Percentiles rank a stretch among this genome's conserved stretches.
These are phyloP conservation scores for Tetragnatha versicolor DNA, from an alignment of 1,140 invertebrate species.

Conservation along the genomic window DNA sequence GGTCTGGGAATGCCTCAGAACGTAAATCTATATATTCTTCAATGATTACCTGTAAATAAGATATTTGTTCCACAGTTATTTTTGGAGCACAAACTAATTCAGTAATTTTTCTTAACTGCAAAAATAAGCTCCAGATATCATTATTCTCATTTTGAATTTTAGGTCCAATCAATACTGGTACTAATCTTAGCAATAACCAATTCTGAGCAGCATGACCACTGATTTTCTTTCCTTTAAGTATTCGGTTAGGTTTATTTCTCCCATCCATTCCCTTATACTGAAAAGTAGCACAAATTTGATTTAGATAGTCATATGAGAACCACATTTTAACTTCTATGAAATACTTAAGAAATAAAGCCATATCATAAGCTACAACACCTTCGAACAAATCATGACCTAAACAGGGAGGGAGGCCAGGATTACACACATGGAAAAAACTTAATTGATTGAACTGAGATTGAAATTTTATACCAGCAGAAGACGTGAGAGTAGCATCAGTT, in stretches of 20 bases:
- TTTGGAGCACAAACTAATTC: constrained; percentile 2
- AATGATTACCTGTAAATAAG: too few species aligned
- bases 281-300: background rate
- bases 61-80: background rate
- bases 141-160: background rate
- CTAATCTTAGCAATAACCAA: background rate
- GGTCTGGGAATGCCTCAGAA: too few species aligned
- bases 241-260: background rate
- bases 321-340: background rate
- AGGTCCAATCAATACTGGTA: background rate
- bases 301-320: background rate
- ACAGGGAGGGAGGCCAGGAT: constrained; percentile 18
- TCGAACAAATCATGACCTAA: constrained; percentile 23
- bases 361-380: constrained; percentile 6
- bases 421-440: constrained; percentile 19
- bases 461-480: background rate
- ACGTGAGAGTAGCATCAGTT: background rate
- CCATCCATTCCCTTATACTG: background rate
- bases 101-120: background rate
- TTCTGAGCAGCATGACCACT: constrained; percentile 15
- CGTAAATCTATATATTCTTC: too few species aligned
- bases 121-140: background rate
- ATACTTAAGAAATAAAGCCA: background rate
- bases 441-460: constrained; percentile 6
- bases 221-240: background rate